Evolutionary conservation across 2,113 vertebrate genomes (phyloP), one percentile per base, ranked within the genome.

Genomic region (Trichomycterus rosablanca): DNA sequence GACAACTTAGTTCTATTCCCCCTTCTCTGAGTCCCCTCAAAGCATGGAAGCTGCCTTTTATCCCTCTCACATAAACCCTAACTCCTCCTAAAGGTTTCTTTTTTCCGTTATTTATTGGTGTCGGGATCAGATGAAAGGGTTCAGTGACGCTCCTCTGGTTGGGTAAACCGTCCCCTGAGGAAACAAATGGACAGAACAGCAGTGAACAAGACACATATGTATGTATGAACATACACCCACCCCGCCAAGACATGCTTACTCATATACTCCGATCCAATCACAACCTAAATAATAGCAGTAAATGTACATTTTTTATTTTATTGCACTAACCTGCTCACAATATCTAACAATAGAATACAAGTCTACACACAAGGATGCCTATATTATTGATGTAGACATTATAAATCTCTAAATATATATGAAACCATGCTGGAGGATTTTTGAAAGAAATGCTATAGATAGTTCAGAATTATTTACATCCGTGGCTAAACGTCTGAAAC

Each of bases 81-180:
- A 16, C 28, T 34, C 59, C 26, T 22, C n/a, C n/a, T n/a, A n/a
- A n/a, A n/a, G n/a, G n/a, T 44, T 22, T 53, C 63, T 58, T 37
- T 11, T 56, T 51, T 39, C 4, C 7, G 32, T 54, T 63, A 67
- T 68, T 59, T 64, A 59, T 71, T 70, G 72, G 54, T 45, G 7
- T n/a, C 44, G 16, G 51, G 5, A 20, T 89, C 83, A 89, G 83
- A 88, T 88, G 80, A 89, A 89, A 75, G 86, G 87, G 57, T 89
- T 89, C 66, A 78, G 75, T 18, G 87, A 88, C 14, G 82, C 80
- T 68, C 81, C 86, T 78, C 80, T 80, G 69, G 83, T 83, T 42
- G 85, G 79, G 80, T 88, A 89, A 74, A 88, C 82, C 66, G 81
- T 87, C 63, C 87, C 87, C 86, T 88, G 78, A 67, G 74, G 78